These are phyloP conservation scores for Triops longicaudatus DNA, from an alignment of 1,140 invertebrate species.

Conservation along the genomic window DNA sequence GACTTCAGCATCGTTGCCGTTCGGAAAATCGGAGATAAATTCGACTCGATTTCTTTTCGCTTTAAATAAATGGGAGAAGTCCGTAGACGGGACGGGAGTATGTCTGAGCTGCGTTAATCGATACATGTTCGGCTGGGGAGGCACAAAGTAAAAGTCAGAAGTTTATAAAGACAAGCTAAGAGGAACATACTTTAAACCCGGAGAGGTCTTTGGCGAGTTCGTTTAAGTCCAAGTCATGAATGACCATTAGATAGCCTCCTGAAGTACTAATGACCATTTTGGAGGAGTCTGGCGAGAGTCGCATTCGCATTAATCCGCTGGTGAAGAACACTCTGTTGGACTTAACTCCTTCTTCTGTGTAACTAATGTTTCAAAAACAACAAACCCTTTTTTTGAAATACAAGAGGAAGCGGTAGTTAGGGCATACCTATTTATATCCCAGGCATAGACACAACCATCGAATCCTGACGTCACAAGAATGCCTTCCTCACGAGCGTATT, in stretches of 20 bases:
- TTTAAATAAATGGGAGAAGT: slow-evolving; percentile 69
- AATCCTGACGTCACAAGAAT: slow-evolving; percentile 82
- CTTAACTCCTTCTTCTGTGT: slow-evolving; percentile 60
- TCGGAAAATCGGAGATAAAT: slow-evolving; percentile 80
- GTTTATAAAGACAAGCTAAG: background rate
- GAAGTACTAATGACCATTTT: slow-evolving; percentile 87
- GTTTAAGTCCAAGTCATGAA: slow-evolving; percentile 76
- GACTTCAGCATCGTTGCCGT: slow-evolving; percentile 74
- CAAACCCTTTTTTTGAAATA: background rate
- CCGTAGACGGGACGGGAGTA: slow-evolving; percentile 64
- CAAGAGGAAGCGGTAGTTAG: background rate
- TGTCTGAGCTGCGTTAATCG: slow-evolving; percentile 76
- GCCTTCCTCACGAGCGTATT: slow-evolving; percentile 77
- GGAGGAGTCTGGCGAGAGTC: slow-evolving; percentile 68
- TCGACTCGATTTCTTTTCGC: slow-evolving; percentile 74
- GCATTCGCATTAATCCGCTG: slow-evolving; percentile 77
- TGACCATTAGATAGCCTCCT: slow-evolving; percentile 76
- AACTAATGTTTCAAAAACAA: slow-evolving; percentile 39
- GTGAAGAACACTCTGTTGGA: slow-evolving; percentile 61
- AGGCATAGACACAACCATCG: slow-evolving; percentile 86
- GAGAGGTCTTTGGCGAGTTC: slow-evolving; percentile 68
- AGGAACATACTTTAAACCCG: slow-evolving; percentile 64
- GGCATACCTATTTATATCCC: slow-evolving; percentile 81
- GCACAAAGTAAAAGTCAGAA: slow-evolving; percentile 26
- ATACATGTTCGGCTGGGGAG: slow-evolving; percentile 72